Conservation (phyloP, 2,888 invertebrate genomes). For the Cerceris ruficornis region DNA sequence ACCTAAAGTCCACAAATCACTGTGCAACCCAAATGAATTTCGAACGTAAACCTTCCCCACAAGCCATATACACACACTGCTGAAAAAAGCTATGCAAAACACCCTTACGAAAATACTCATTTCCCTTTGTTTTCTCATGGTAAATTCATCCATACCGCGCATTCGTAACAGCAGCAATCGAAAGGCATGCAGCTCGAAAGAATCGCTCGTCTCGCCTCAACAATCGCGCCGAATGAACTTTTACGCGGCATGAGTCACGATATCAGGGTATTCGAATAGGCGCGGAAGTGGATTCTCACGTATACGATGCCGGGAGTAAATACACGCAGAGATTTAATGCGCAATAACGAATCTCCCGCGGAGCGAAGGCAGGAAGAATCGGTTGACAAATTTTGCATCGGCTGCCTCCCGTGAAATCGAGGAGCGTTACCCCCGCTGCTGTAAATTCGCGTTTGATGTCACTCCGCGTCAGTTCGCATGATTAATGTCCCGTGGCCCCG, state of each 20-base stretch:
- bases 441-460: conserved; percentile 76
- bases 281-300: conserved; percentile 24
- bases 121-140: no score
- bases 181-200: no score
- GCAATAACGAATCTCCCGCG: conserved; percentile 46
- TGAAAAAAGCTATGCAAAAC: no score
- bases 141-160: no score
- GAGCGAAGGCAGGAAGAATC: conserved; percentile 44
- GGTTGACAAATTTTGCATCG: conserved; percentile 67
- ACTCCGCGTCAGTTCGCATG: conserved; percentile 72
- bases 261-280: conserved; percentile 8
- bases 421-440: conserved; percentile 50
- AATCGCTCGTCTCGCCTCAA: no score
- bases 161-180: no score
- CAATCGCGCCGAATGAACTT: no score
- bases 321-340: conserved; percentile 26
- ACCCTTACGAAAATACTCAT: no score
- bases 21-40: no score
- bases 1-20: no score
- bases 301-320: background rate
- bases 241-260: conserved; percentile 15
- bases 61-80: no score
- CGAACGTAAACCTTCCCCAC: no score
- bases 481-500: conserved; percentile 69
- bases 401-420: conserved; percentile 68